Evolutionary conservation across 2,797 vertebrate genomes (phyloP), one percentile per base, ranked within the genome.

Genomic region (Dicrostonyx torquatus): DNA sequence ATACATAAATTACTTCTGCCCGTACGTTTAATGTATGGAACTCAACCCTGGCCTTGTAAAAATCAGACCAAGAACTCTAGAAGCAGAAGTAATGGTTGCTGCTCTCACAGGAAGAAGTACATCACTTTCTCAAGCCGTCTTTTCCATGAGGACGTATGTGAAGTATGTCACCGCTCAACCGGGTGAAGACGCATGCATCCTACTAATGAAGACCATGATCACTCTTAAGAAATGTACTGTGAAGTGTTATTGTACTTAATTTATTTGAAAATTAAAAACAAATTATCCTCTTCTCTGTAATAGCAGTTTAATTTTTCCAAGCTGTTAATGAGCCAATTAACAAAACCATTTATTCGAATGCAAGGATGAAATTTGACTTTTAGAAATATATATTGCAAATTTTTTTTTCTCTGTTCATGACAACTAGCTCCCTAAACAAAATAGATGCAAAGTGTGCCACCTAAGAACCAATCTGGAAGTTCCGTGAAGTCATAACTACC

Each of bases 181-280:
- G 11, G 2, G 68, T 93, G 79, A 94, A 72, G 94, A 91, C 60
- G 45, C 66, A 87, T 24, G 70, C 20, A 37, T 20, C 48, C 29
- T 72, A 90, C 64, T 58, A 89, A 87, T n/a, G 22, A 92, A 76
- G 31, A 95, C 43, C 4, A 24, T 72, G 80, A 94, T 72, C 55
- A 55, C 75, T 73, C 70, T 93, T 92, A 93, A 96, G 93, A 96
- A 91, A 92, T 93, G 85, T 43, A 95, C 70, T 87, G n/a, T 93
- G 87, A 95, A 87, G 77, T 88, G 89, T 84, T 95, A 96, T 93
- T 94, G 55, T 90, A 66, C 78, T 95, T 94, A 93, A 97, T 96
- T 95, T 97, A 94, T 87, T 89, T 97, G 94, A 96, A 96, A 97
- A 97, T 97, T 97, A 97, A 96, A 97, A 97, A 97, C 89, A 96